Evolutionary conservation across 1,140 invertebrate species (phyloP).

Genomic region (Medauroidea extradentata): DNA sequence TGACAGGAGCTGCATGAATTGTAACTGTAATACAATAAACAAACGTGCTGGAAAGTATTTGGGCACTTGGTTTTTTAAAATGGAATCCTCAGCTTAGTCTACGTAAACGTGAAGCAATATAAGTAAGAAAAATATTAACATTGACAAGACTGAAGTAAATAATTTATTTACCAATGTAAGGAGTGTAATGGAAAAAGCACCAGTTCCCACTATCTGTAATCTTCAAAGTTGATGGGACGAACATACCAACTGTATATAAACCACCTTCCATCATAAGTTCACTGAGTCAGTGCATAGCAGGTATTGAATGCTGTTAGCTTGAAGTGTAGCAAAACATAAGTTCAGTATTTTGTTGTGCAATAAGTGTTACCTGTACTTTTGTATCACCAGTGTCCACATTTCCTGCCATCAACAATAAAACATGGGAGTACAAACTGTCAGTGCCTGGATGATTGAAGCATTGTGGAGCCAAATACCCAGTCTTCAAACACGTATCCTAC

Average conservation of each 20-base stretch:
- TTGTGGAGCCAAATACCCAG: too few species aligned
- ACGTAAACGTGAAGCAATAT: neutral
- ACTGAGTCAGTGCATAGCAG: too few species aligned
- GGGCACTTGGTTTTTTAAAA: neutral
- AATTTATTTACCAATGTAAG: conserved; percentile 1
- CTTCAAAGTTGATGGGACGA: neutral
- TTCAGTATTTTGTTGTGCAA: too few species aligned
- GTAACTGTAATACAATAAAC: neutral
- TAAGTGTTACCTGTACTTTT: too few species aligned
- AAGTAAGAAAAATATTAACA: too few species aligned
- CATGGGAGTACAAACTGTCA: too few species aligned
- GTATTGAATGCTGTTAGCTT: too few species aligned
- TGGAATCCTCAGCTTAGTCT: neutral
- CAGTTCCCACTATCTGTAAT: neutral
- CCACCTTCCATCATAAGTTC: neutral
- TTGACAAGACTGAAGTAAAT: neutral
- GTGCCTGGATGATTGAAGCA: too few species aligned
- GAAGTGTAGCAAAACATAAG: too few species aligned
- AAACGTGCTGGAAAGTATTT: neutral
- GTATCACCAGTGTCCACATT: too few species aligned
- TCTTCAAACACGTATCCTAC: too few species aligned
- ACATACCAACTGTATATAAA: conserved; percentile 1
- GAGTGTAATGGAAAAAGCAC: neutral
- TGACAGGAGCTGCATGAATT: neutral
- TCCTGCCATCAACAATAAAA: too few species aligned